Evolutionary conservation across 2,888 invertebrate genomes (phyloP).

Genomic region (Stramonita haemastoma): DNA sequence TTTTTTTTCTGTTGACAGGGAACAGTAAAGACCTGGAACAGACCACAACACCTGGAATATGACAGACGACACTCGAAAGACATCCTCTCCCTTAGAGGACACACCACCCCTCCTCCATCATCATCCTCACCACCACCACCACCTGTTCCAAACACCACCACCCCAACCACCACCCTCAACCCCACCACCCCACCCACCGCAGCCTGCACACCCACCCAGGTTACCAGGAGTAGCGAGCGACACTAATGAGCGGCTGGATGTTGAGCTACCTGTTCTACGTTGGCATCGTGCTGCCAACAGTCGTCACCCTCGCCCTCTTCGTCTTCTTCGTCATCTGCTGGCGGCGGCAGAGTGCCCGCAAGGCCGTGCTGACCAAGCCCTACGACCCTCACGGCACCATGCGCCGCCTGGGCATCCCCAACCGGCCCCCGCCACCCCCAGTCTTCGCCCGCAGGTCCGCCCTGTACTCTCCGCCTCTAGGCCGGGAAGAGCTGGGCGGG

Average conservation of each 20-base stretch:
- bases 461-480: conserved; percentile 32
- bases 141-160: too few relatives aligned
- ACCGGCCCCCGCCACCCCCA: conserved; percentile 58
- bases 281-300: conserved; percentile 73
- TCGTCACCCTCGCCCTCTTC: conserved; percentile 71
- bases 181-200: neutral
- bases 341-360: conserved; percentile 63
- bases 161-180: neutral
- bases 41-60: neutral
- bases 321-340: conserved; percentile 72
- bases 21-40: neutral
- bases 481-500: conserved; percentile 37
- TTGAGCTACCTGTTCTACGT: conserved; percentile 71
- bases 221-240: neutral
- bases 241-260: conserved; percentile 35
- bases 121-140: neutral
- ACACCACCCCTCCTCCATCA: neutral
- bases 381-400: conserved; percentile 67
- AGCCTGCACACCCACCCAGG: neutral
- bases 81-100: neutral
- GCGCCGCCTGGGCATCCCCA: conserved; percentile 53
- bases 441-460: conserved; percentile 50
- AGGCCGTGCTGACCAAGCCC: conserved; percentile 64
- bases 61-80: neutral
- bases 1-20: neutral